Evolutionary conservation across 2,113 vertebrate genomes (phyloP), one percentile per base, ranked within the genome.

Genomic region (Phocoena phocoena): DNA sequence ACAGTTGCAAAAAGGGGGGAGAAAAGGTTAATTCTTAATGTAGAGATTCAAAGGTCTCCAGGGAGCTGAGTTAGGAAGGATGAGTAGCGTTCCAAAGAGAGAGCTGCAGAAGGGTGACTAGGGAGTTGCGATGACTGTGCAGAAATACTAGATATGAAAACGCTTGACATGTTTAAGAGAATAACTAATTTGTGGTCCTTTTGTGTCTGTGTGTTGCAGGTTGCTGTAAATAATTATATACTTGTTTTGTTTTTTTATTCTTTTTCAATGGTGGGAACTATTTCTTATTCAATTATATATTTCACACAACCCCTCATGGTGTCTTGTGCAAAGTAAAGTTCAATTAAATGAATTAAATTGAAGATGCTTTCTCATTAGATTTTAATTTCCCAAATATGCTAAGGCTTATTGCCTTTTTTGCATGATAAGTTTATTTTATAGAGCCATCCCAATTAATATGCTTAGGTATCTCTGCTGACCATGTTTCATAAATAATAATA

Each of bases 321-420:
- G 28, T 60, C 92, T 85, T 85, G n/a, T 58, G 63, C 14, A 83
- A 44, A 65, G 76, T 73, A 96, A 94, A 20, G 58, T 53, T 93
- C 63, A 88, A 26, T 73, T 77, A 88, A 93, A 83, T 62, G 33
- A 96, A 71, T 90, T 97, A 74, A 82, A 79, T 38, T 53, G 80
- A 93, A 90, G 80, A 88, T 81, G 31, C 1, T 77, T 92, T 94
- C 76, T 90, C 60, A 94, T 96, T 96, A 81, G 63, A 91, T 93
- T 94, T 94, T 93, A 95, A 95, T 90, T 96, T 94, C 44, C 53
- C 71, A 71, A 90, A 36, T 95, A 95, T 68, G 67, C 31, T 88
- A 71, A 93, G 10, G 25, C 93, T 94, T 93, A 90, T 82, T 96
- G 86, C 77, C 21, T 97, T 90, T 70, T 41, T 41, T 65, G 81